Evolutionary conservation across 2,113 vertebrate genomes (phyloP).

Genomic region (Alexandromys fortis): DNA sequence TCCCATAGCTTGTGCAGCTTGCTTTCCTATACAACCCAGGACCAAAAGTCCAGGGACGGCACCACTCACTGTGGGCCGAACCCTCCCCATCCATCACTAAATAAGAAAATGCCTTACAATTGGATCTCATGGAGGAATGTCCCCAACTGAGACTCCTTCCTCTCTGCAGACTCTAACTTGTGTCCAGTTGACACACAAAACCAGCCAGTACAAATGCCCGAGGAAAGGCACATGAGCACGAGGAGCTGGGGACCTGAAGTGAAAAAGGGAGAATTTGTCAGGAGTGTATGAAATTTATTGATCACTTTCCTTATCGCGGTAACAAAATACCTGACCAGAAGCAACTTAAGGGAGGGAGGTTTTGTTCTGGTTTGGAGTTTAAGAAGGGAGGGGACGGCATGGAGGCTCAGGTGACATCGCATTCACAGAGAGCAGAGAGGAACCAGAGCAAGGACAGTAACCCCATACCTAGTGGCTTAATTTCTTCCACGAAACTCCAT

Average conservation of each 20-base stretch:
- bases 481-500: background rate
- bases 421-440: background rate
- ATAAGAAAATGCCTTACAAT: background rate
- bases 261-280: background rate
- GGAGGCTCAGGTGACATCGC: too few relatives aligned
- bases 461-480: too few relatives aligned
- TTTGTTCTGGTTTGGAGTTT: background rate
- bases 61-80: background rate
- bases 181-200: background rate
- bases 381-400: background rate
- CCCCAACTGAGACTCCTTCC: background rate
- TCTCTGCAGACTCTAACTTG: background rate
- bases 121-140: background rate
- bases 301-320: background rate
- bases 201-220: background rate
- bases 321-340: background rate
- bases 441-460: too few relatives aligned
- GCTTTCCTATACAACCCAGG: background rate
- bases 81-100: background rate
- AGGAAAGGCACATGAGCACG: rapidly evolving
- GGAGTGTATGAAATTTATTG: background rate
- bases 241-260: too few relatives aligned
- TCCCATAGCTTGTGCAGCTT: background rate
- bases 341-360: background rate
- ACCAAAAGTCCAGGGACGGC: background rate